Percentiles rank a stretch among this genome's conserved stretches.
Evolutionary conservation across 2,888 invertebrate genomes (phyloP).

Genomic region (Acanthosoma haemorrhoidale): DNA sequence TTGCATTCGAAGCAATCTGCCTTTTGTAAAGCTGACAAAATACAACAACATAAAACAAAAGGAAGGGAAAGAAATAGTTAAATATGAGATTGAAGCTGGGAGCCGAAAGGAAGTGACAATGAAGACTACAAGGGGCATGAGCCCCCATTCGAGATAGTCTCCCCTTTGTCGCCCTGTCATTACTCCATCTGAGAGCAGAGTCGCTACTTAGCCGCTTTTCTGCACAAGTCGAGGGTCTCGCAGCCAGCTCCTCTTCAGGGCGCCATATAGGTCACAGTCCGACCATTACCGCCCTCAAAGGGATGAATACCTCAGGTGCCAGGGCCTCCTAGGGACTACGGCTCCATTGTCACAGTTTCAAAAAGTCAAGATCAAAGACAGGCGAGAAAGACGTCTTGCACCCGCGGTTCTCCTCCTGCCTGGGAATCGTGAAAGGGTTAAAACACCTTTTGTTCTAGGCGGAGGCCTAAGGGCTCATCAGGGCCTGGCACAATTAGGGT

Average conservation of each 20-base stretch:
- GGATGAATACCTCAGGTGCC: neutral
- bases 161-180: slow-evolving; percentile 11
- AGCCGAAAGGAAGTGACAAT: neutral
- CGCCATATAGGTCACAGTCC: too few relatives aligned
- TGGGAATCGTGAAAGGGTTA: neutral
- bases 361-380: slow-evolving; percentile 20
- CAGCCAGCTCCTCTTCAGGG: too few relatives aligned
- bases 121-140: neutral
- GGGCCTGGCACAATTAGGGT: neutral
- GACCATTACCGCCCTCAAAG: slow-evolving; percentile 22
- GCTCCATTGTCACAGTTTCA: slow-evolving; percentile 22
- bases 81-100: neutral
- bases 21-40: too few relatives aligned
- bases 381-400: neutral
- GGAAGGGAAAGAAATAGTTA: neutral
- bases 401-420: slow-evolving; percentile 5
- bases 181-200: too few relatives aligned
- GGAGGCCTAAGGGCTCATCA: slow-evolving; percentile 17
- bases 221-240: slow-evolving; percentile 7
- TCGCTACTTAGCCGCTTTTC: slow-evolving; percentile 11
- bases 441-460: slow-evolving; percentile 11
- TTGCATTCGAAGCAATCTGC: too few relatives aligned
- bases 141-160: neutral
- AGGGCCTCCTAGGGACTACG: neutral
- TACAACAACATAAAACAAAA: too few relatives aligned